Conservation (phyloP, 1,140 invertebrate species). For the Megalopta genalis region DNA sequence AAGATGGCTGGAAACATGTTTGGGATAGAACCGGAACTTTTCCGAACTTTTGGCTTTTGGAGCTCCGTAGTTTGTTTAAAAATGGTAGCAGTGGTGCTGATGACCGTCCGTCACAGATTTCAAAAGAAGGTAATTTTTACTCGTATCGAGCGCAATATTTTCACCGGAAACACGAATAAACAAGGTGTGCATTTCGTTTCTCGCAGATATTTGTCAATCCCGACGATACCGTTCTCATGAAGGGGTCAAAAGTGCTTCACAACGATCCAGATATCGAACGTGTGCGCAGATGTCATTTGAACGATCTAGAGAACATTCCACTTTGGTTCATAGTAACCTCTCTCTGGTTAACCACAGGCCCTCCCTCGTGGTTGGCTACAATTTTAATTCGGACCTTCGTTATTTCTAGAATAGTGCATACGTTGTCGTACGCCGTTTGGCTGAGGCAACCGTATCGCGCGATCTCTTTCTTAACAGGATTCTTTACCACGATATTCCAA, state of each 20-base stretch:
- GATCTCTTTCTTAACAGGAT: conserved; percentile 80
- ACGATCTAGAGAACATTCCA: conserved; percentile 86
- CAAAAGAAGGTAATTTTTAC: conserved; percentile 80
- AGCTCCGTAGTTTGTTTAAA: conserved; percentile 82
- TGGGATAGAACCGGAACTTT: conserved; percentile 34
- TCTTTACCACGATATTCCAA: conserved; percentile 81
- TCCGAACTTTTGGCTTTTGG: conserved; percentile 82
- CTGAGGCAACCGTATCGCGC: conserved; percentile 83
- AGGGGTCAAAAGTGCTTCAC: conserved; percentile 76
- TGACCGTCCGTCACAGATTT: conserved; percentile 81
- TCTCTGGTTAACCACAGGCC: conserved; percentile 83
- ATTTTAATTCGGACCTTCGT: conserved; percentile 83
- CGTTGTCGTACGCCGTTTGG: conserved; percentile 82
- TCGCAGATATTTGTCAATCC: conserved; percentile 82
- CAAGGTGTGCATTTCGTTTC: not conserved
- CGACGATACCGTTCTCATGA: conserved; percentile 77
- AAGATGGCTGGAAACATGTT: not conserved
- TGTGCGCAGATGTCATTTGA: conserved; percentile 84
- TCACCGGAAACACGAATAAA: too few relatives aligned
- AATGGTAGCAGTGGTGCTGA: conserved; percentile 80
- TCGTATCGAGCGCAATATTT: not conserved
- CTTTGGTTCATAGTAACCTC: conserved; percentile 83
- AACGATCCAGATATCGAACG: conserved; percentile 82
- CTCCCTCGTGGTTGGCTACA: conserved; percentile 79
- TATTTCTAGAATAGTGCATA: conserved; percentile 82